Conservation (phyloP, 1,140 invertebrate genomes). For the Neodiprion fabricii region DNA sequence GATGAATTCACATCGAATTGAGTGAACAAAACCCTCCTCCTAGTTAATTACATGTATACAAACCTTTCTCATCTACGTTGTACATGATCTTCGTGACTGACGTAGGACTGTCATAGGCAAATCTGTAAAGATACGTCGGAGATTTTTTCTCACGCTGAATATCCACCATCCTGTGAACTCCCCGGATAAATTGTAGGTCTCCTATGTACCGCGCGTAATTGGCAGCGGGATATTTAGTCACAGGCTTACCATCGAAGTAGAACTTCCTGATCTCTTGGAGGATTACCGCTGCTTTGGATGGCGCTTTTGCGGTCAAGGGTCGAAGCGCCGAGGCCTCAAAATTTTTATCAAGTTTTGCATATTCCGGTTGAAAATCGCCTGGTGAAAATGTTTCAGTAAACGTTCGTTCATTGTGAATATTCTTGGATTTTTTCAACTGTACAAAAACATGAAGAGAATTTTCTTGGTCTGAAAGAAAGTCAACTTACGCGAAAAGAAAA, state of each 20-base stretch:
- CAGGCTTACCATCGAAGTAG: slow-evolving; percentile 56
- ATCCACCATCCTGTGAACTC: slow-evolving; percentile 48
- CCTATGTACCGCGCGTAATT: slow-evolving; percentile 51
- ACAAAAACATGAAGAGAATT: no score
- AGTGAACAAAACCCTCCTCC: no score
- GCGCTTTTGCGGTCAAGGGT: background rate
- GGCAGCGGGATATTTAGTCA: slow-evolving; percentile 35
- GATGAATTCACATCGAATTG: no score
- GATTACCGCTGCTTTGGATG: slow-evolving; percentile 38
- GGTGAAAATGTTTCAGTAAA: slow-evolving; percentile 11
- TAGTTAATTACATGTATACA: no score
- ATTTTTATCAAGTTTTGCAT: background rate
- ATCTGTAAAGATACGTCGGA: slow-evolving; percentile 59
- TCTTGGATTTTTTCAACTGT: slow-evolving; percentile 19
- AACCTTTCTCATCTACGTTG: background rate
- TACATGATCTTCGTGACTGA: background rate
- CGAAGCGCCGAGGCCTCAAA: background rate
- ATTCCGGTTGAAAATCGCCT: slow-evolving; percentile 13
- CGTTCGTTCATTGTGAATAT: slow-evolving; percentile 36
- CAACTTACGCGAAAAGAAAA: slow-evolving; percentile 50
- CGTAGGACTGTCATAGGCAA: slow-evolving; percentile 38
- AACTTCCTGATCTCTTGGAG: slow-evolving; percentile 54
- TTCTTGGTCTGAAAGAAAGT: background rate
- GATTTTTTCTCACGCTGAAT: slow-evolving; percentile 43
- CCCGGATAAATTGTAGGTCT: slow-evolving; percentile 53